phyloP scores from a whole-genome alignment of 2,797 vertebrate genomes.

The Danio jaintianensis region DNA sequence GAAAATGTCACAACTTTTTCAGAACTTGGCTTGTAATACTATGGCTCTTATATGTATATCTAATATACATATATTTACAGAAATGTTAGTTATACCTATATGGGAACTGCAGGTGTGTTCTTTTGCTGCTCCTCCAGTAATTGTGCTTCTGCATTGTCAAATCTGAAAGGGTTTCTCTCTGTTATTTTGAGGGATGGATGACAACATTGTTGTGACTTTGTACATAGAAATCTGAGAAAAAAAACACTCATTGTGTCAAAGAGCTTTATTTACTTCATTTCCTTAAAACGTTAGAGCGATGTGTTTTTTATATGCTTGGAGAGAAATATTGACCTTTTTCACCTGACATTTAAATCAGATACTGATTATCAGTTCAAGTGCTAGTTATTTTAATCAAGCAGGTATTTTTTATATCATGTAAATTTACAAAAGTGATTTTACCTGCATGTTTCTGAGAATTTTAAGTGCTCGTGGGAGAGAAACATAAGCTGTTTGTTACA shows the following conservation, averaged over 20 bases:
- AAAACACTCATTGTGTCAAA: constrained; percentile 25
- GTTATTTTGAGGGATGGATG: constrained; percentile 62
- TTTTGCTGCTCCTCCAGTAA: constrained; percentile 27
- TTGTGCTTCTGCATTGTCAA: constrained; percentile 39
- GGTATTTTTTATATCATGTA: constrained; percentile 39
- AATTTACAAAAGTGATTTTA: constrained; percentile 11
- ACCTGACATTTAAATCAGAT: constrained; percentile 17
- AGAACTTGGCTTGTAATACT: not conserved
- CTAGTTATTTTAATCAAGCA: constrained; percentile 30
- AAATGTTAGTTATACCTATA: constrained; percentile 5
- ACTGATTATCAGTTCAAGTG: constrained; percentile 27
- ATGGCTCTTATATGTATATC: not conserved
- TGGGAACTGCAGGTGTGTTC: constrained; percentile 27
- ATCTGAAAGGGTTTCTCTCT: constrained; percentile 52
- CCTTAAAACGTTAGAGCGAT: not conserved
- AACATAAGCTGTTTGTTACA: constrained; percentile 38
- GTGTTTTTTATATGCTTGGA: constrained; percentile 15
- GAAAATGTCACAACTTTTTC: no score
- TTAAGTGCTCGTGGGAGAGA: not conserved
- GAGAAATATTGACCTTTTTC: not conserved
- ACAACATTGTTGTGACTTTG: not conserved
- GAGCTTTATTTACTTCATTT: not conserved
- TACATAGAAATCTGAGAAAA: not conserved
- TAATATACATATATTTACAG: not conserved
- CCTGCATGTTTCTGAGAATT: constrained; percentile 1